Base-by-base conservation (phyloP, 2,888 invertebrate species). In the Allacma fusca region DNA sequence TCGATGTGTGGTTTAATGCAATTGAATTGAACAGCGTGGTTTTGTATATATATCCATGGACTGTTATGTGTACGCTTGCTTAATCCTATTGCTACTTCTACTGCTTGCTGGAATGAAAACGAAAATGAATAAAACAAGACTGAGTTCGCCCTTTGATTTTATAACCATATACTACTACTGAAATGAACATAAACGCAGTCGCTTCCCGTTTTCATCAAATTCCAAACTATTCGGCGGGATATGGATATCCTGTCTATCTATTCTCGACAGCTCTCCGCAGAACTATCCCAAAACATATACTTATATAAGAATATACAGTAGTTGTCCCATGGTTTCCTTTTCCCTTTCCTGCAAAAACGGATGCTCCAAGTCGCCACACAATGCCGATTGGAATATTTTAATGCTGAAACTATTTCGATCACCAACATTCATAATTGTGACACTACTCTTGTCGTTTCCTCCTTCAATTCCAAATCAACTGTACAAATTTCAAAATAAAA, bases 391-490 rank as follows among this genome's bases (percentile, higher is more conserved):
- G 81, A 77, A 83, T 81, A 81, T 80, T 83, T 73, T 82, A 82
- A 80, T 83, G 80, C 69, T 77, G 80, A 80, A 80, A 80, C 82
- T 81, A 81, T 80, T 79, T 82, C 80, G 80, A 82, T 82, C 81
- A 80, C 79, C 79, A 80, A 83, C 82, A 83, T 81, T 83, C 82
- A 82, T 83, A 82, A 83, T 81, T 81, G 81, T 82, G 82, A 83
- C 81, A 81, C 82, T 82, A 78, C 62, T 59, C 62, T 59, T 75
- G 76, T 57, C 76, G 70, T 76, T 76, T 76, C 76, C 76, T 76
- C 70, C 57, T 44, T 19, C 44, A n/a, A 34, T 9, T 34, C 34
- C 34, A 50, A 50, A n/a, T 5, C 5, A 40, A 40, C 7, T 40
- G 40, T 13, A 40, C 50, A 50, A 50, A 19, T 50, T 50, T 50